Percentiles rank a stretch among this genome's conserved stretches.
These are phyloP conservation scores for Dione vanillae DNA, from an alignment of 2,888 invertebrate species.

Conservation along the genomic window DNA sequence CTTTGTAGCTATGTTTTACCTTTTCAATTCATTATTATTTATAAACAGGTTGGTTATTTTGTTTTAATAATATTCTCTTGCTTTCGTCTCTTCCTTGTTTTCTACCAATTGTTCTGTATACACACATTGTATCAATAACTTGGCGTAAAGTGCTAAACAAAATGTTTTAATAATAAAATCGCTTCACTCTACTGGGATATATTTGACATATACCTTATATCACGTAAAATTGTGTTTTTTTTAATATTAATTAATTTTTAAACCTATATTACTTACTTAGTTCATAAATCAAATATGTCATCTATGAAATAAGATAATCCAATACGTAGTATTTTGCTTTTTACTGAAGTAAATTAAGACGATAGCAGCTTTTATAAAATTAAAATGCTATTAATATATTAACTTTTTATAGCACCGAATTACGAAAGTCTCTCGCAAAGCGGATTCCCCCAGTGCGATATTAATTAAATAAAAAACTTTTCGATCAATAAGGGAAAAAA, in stretches of 20 bases:
- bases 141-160: no score
- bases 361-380: constrained; percentile 1
- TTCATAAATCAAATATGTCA: not conserved
- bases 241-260: no score
- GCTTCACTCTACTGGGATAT: no score
- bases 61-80: no score
- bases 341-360: not conserved
- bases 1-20: not conserved
- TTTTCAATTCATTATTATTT: no score
- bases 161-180: no score
- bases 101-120: no score
- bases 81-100: no score
- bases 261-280: not conserved
- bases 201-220: no score
- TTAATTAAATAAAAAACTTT: constrained; percentile 18
- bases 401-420: constrained; percentile 5
- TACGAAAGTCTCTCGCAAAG: constrained; percentile 7
- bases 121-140: no score
- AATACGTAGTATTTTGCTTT: not conserved
- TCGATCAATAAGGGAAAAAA: constrained; percentile 31
- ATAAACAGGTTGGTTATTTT: not conserved
- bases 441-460: not conserved
- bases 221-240: no score
- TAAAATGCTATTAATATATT: constrained; percentile 14
- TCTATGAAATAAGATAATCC: constrained; percentile 5